Percentiles rank a stretch among this genome's conserved stretches.
phyloP scores from a whole-genome alignment of 64 coral and sea anemone genomes.

The Anthopleura sola region DNA sequence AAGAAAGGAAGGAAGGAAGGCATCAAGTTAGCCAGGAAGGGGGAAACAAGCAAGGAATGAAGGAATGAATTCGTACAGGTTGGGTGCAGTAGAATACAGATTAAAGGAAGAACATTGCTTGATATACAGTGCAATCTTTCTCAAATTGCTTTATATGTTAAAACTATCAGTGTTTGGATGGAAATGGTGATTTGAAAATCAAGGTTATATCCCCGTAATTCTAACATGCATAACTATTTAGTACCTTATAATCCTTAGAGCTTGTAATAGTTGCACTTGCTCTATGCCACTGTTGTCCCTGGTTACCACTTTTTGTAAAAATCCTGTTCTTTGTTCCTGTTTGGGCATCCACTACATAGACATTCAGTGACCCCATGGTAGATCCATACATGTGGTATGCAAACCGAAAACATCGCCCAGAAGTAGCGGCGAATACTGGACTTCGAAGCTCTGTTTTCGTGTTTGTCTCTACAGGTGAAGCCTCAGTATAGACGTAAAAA shows the following conservation, averaged over 20 bases:
- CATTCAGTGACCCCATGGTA: conserved; percentile 30
- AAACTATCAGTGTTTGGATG: too few species aligned
- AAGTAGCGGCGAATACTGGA: conserved; percentile 7
- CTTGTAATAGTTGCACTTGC: conserved; percentile 26
- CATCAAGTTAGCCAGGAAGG: too few species aligned
- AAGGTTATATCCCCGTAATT: too few species aligned
- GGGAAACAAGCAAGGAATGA: too few species aligned
- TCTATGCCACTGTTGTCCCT: conserved; percentile 47
- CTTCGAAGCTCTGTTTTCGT: conserved; percentile 48
- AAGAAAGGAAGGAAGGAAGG: too few species aligned
- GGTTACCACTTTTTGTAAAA: conserved; percentile 49
- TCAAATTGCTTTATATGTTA: too few species aligned
- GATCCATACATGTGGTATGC: conserved; percentile 74
- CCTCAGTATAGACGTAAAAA: conserved; percentile 41
- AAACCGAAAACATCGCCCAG: conserved; percentile 57
- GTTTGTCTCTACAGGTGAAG: conserved; percentile 42
- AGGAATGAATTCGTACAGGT: too few species aligned
- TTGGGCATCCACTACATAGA: conserved; percentile 14
- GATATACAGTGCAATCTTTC: too few species aligned
- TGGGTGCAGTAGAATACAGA: too few species aligned
- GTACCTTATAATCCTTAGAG: conserved; percentile 27
- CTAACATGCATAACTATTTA: too few species aligned
- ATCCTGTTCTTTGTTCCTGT: not conserved
- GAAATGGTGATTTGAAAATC: too few species aligned
- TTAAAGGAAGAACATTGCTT: too few species aligned